Evolutionary conservation across 2,797 vertebrate species (phyloP).

Genomic region (Chrosomus eos): DNA sequence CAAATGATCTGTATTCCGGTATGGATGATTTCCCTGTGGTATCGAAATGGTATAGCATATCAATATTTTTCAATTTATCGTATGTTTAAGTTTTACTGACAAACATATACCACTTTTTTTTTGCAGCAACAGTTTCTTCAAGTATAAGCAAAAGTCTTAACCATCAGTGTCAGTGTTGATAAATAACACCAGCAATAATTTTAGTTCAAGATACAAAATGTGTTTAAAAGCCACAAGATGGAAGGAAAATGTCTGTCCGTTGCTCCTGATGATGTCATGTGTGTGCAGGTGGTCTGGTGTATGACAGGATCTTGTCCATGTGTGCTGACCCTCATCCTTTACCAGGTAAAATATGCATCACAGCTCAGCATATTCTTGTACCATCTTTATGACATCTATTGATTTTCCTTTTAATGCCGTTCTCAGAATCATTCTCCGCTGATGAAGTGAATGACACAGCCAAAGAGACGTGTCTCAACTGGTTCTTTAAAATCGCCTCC

Average conservation of each 20-base stretch:
- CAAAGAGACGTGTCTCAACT: conserved; percentile 98
- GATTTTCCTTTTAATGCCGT: background rate
- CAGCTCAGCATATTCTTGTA: background rate
- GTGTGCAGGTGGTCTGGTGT: conserved; percentile 90
- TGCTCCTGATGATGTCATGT: background rate
- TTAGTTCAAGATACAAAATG: background rate
- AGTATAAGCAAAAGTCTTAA: background rate
- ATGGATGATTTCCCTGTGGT: too few relatives aligned
- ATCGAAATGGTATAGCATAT: too few relatives aligned
- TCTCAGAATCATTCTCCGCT: conserved; percentile 87
- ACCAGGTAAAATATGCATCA: conserved; percentile 76
- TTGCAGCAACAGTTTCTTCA: background rate
- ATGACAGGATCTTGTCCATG: conserved; percentile 94
- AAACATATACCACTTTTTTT: background rate
- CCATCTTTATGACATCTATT: background rate
- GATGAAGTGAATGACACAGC: conserved; percentile 92
- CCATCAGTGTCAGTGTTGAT: background rate
- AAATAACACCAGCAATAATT: background rate
- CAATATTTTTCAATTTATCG: too few relatives aligned
- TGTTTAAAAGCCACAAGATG: background rate
- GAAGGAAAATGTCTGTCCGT: background rate
- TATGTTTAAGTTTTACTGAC: background rate
- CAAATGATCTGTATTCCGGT: too few relatives aligned
- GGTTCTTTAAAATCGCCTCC: conserved; percentile 99
- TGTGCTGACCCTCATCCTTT: conserved; percentile 81